Base-by-base conservation (phyloP, 2,888 invertebrate species). In the Drosophila rellima region DNA sequence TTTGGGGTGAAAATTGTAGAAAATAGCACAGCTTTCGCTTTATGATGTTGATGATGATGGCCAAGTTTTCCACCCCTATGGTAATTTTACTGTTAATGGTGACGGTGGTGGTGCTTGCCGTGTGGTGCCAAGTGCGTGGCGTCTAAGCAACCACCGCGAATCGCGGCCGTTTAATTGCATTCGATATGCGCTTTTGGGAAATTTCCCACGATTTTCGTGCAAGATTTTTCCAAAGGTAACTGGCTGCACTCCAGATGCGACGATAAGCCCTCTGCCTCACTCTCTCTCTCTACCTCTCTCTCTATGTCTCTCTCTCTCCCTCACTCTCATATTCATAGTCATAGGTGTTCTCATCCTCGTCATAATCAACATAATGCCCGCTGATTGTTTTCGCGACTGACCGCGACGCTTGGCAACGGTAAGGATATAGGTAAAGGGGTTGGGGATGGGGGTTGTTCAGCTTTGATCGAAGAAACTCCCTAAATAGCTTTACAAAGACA, bases 201-300 rank as follows among this genome's bases (percentile, higher is more conserved):
- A 83, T 69, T 88, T 88, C 88, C 88, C 88, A 88, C 88, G 88
- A 83, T 84, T 90, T 90, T 82, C 77, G 69, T 83, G 63, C 40
- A 67, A 54, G 79, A 86, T 81, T 86, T 83, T 82, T 64, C 76
- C 71, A 61, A 80, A 75, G 68, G 68, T 70, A 73, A 70, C 33
- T 55, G 39, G 11, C 20, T 20, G 31, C 56, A 65, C 70, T 76
- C 72, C 59, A 55, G 63, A 74, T 57, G 37, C 61, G 18, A 26
- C 55, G 50, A 72, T 72, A 66, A 79, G 37, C 54, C 59, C 59
- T 48, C 56, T 57, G 66, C 56, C n/a, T n/a, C n/a, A n/a, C n/a
- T n/a, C 37, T 15, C 23, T 37, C 31, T 44, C 40, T 37, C 55
- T 45, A 31, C 26, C 3, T 6, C n/a, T n/a, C n/a, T n/a, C n/a